Base-by-base conservation (phyloP, 2,797 vertebrate genomes). In the Scomberomorus guttatus region DNA sequence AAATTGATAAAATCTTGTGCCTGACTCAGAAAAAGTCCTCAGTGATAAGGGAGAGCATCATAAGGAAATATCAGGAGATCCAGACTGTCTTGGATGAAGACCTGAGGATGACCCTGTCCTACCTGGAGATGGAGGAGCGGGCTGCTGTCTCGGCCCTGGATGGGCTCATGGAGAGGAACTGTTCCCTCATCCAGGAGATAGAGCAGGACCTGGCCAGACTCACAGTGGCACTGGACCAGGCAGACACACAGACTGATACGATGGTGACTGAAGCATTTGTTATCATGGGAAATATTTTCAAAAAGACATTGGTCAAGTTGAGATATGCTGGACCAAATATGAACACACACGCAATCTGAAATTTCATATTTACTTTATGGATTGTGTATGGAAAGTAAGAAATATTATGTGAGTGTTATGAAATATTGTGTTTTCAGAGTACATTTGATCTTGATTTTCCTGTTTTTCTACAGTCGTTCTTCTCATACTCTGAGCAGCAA, bases 111-210 rank as follows among this genome's bases (percentile, higher is more conserved):
- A 95, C 95, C 1, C 79, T 96, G 54, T 88, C 92, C 34, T 94
- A 95, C 69, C 85, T 96, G 81, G 95, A 96, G 71, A 90, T 93
- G 84, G 95, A 96, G 85, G 92, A 95, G 56, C 82, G 89, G 17
- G 96, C 95, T 15, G 92, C 92, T 4, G 83, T 93, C 61, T 90
- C 81, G 7, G 83, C 85, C 54, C 83, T 95, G 73, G 93, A 95
- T 22, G 89, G 91, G 29, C 86, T 93, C 34, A 93, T 95, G 89
- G 94, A 95, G 75, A 94, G 27, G 44, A 95, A 93, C 91, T 93
- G 92, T 42, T 83, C 84, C n/a, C 78, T 95, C 0, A 91, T 94
- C n/a, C 94, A 95, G 79, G 90, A 95, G 52, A 92, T 95, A 46
- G 95, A 96, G 63, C 94, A 92, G 82, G 91, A 95, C 29, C 87